Conservation (phyloP, 2,113 vertebrate genomes). For the Ceyx margarethae region DNA sequence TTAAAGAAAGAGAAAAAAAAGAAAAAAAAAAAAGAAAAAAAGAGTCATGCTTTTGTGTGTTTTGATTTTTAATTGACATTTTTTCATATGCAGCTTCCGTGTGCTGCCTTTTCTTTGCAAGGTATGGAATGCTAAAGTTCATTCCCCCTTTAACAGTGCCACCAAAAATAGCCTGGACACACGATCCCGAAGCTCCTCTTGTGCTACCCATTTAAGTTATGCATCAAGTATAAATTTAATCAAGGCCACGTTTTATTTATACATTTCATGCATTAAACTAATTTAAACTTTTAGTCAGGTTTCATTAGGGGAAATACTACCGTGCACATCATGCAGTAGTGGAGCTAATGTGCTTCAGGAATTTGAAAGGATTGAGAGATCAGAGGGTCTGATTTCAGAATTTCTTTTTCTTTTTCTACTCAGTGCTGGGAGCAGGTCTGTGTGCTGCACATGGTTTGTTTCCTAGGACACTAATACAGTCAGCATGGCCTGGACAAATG, state of each 20-base stretch:
- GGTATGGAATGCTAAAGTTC: slow-evolving; percentile 65
- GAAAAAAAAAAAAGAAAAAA: too few relatives aligned
- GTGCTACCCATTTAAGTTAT: slow-evolving; percentile 81
- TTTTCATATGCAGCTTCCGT: background rate
- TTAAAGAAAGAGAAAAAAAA: background rate
- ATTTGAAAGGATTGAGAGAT: slow-evolving; percentile 85
- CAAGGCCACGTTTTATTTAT: slow-evolving; percentile 85
- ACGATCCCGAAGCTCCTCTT: slow-evolving; percentile 72
- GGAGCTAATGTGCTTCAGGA: slow-evolving; percentile 83
- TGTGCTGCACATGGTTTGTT: slow-evolving; percentile 67
- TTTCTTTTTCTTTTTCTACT: slow-evolving; percentile 71
- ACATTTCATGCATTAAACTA: slow-evolving; percentile 84
- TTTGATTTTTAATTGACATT: background rate
- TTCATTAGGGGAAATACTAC: slow-evolving; percentile 86
- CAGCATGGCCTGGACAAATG: slow-evolving; percentile 80
- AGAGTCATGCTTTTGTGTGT: background rate
- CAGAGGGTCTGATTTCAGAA: slow-evolving; percentile 82
- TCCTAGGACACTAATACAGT: slow-evolving; percentile 82
- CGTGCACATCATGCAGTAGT: slow-evolving; percentile 79
- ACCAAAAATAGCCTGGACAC: slow-evolving; percentile 72
- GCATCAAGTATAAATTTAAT: slow-evolving; percentile 82
- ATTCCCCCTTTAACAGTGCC: slow-evolving; percentile 41
- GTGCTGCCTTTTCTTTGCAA: slow-evolving; percentile 27
- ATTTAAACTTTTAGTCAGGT: slow-evolving; percentile 85
- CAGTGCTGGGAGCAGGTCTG: slow-evolving; percentile 70